These are phyloP conservation scores for Petrocephalus zakoni DNA, from an alignment of 2,113 vertebrate species.

Conservation along the genomic window DNA sequence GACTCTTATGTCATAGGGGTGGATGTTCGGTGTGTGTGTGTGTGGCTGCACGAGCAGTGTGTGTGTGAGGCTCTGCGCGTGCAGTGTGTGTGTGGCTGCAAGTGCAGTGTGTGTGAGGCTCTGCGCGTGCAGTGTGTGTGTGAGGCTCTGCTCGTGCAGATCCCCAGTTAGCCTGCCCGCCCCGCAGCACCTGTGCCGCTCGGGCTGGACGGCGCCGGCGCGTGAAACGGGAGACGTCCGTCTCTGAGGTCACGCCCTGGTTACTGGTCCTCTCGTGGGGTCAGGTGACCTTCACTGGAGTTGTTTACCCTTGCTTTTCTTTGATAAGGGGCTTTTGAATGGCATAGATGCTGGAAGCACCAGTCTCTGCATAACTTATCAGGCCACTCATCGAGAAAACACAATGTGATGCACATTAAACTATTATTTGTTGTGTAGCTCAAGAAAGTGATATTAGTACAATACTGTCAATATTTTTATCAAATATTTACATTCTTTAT, in stretches of 20 bases:
- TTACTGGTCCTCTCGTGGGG: constrained; percentile 53
- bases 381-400: background rate
- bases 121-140: background rate
- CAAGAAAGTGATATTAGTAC: background rate
- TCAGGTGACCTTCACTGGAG: constrained; percentile 60
- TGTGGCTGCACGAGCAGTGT: background rate
- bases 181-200: background rate
- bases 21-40: background rate
- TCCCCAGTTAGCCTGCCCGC: background rate
- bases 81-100: background rate
- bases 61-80: background rate
- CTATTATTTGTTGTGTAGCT: background rate
- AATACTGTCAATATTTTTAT: background rate
- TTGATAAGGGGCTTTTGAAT: constrained; percentile 27
- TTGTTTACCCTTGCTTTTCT: constrained; percentile 60
- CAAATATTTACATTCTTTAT: background rate
- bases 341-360: background rate
- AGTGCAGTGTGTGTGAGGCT: background rate
- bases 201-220: background rate
- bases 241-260: constrained; percentile 62
- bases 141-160: background rate
- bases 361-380: background rate
- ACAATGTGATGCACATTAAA: background rate
- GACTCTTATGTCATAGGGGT: constrained; percentile 20
- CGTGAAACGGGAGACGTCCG: constrained; percentile 48